These are phyloP conservation scores for Caenorhabditis panamensis DNA, from an alignment of 2,888 invertebrate genomes.

Conservation along the genomic window DNA sequence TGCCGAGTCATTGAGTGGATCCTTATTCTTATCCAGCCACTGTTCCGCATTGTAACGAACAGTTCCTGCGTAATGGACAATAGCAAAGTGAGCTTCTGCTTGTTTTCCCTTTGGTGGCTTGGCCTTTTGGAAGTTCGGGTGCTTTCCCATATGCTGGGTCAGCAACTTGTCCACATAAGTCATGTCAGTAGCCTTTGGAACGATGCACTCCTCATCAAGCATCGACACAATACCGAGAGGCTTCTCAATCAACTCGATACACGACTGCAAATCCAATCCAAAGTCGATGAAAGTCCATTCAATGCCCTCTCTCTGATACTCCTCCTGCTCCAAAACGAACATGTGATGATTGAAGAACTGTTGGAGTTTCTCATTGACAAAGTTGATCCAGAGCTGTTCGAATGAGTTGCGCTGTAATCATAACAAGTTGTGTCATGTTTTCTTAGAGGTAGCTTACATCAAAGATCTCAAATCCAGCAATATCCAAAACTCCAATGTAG, in stretches of 20 bases:
- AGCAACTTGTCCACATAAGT: constrained; percentile 99
- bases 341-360: constrained; percentile 84
- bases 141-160: constrained; percentile 96
- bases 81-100: constrained; percentile 97
- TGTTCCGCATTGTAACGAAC: constrained; percentile 84
- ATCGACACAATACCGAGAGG: constrained; percentile 99
- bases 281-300: constrained; percentile 97
- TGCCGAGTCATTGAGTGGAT: constrained; percentile 83
- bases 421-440: no score
- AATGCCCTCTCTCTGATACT: constrained; percentile 85
- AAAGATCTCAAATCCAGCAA: constrained; percentile 84
- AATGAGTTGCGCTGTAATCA: no score
- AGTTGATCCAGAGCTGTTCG: constrained; percentile 84
- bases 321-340: constrained; percentile 84
- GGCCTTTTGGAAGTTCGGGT: constrained; percentile 96
- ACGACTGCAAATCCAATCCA: constrained; percentile 95
- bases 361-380: constrained; percentile 84
- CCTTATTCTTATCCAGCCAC: constrained; percentile 84
- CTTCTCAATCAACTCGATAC: constrained; percentile 97
- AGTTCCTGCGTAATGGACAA: constrained; percentile 98
- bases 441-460: no score
- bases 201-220: constrained; percentile 99
- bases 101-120: constrained; percentile 85
- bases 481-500: constrained; percentile 89
- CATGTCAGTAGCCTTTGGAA: constrained; percentile 99